phyloP scores from a whole-genome alignment of 2,113 vertebrate genomes.

The Microtus montanus region DNA sequence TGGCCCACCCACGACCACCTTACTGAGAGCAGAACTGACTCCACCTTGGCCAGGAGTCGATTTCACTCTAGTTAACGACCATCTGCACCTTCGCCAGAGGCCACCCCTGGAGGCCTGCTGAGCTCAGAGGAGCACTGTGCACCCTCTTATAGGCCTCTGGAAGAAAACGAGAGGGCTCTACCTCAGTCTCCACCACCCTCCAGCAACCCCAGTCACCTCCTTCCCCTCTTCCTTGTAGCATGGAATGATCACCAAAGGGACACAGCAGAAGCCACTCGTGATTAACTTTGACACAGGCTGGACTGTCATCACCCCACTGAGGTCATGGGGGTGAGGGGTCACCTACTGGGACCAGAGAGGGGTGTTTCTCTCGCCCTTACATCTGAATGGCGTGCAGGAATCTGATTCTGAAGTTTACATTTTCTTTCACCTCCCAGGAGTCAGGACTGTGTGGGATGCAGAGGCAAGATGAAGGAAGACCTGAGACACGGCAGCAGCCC shows the following conservation, averaged over 20 bases:
- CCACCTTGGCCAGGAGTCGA: neutral
- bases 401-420: accelerated
- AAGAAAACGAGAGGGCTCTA: neutral
- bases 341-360: accelerated
- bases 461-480: neutral
- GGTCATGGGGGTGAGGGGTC: accelerated
- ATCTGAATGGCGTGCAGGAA: neutral
- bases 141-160: neutral
- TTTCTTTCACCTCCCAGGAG: too few species aligned
- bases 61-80: neutral
- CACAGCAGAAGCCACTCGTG: neutral
- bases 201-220: neutral
- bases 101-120: too few species aligned
- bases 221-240: neutral
- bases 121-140: neutral
- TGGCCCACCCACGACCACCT: neutral
- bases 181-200: too few species aligned
- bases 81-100: neutral
- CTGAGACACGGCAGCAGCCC: neutral
- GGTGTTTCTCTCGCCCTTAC: neutral
- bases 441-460: neutral
- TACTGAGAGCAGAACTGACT: neutral
- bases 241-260: neutral
- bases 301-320: neutral
- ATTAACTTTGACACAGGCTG: neutral